A percentile compares a stretch with the other conserved stretches of the same genome.
Evolutionary conservation across 2,113 vertebrate species (phyloP).

Genomic region (Lasiurus cinereus): DNA sequence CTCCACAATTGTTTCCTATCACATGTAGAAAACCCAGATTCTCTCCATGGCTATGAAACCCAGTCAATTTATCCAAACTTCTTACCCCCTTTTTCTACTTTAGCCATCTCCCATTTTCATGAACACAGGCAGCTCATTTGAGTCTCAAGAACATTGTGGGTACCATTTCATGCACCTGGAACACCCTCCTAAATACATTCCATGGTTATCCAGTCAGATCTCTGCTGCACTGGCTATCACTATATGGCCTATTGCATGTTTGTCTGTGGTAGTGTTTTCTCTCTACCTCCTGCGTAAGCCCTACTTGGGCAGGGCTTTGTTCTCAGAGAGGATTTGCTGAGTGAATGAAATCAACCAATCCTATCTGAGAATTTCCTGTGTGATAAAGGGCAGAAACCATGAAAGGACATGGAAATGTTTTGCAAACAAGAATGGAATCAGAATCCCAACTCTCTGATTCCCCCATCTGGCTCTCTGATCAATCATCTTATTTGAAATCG

Average conservation of each 20-base stretch:
- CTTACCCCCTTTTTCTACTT: not conserved
- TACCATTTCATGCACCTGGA: not conserved
- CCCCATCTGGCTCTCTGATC: not conserved
- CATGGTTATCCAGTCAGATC: not conserved
- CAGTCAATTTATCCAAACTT: not conserved
- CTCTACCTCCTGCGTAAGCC: not conserved
- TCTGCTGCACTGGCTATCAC: not conserved
- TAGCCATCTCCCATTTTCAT: not conserved
- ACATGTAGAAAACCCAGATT: constrained; percentile 12
- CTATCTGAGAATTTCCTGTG: constrained; percentile 38
- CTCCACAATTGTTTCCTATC: not conserved
- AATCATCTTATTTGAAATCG: constrained; percentile 31
- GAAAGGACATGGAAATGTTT: constrained; percentile 36
- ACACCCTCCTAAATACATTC: not conserved
- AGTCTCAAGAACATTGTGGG: not conserved
- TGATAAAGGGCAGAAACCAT: not conserved
- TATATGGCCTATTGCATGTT: not conserved
- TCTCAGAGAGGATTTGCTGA: not conserved
- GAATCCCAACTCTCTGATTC: not conserved
- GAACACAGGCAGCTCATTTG: not conserved
- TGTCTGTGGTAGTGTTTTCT: not conserved
- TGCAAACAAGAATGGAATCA: not conserved
- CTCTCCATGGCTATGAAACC: not conserved
- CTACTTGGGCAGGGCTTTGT: not conserved
- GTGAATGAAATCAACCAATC: not conserved